Percentiles rank a stretch among this genome's conserved stretches.
Evolutionary conservation across 2,888 invertebrate species (phyloP).

Genomic region (Cosmia trapezina): DNA sequence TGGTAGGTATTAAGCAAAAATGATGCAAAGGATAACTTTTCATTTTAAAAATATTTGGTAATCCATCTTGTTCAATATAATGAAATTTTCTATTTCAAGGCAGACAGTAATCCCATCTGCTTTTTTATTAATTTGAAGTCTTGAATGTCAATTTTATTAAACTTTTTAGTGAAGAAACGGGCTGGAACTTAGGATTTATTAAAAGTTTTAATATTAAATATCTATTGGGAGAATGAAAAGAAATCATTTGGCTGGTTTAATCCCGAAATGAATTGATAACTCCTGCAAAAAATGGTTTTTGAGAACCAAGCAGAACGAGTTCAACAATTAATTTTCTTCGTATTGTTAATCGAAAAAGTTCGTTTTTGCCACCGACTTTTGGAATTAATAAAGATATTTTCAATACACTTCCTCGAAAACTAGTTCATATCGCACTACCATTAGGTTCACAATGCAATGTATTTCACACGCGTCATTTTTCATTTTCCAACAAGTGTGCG

Average conservation of each 20-base stretch:
- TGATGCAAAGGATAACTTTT: conserved; percentile 5
- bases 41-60: conserved; percentile 1
- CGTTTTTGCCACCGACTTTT: no score
- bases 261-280: neutral
- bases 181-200: conserved; percentile 25
- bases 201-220: conserved; percentile 11
- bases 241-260: neutral
- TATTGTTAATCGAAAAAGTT: neutral
- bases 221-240: conserved; percentile 1
- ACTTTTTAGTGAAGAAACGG: conserved; percentile 17
- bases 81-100: conserved; percentile 19
- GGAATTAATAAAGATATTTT: no score
- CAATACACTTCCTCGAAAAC: no score
- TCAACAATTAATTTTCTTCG: neutral
- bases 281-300: neutral
- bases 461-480: no score
- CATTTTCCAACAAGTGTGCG: no score
- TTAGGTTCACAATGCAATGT: no score
- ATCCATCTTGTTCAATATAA: conserved; percentile 37
- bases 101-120: conserved; percentile 5
- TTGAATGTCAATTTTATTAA: conserved; percentile 34
- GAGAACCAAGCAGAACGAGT: neutral
- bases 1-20: conserved; percentile 5
- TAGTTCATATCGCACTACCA: no score
- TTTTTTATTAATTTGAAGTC: conserved; percentile 31